These are phyloP conservation scores for Glossophaga mutica DNA, from an alignment of 2,797 vertebrate species.

Conservation along the genomic window DNA sequence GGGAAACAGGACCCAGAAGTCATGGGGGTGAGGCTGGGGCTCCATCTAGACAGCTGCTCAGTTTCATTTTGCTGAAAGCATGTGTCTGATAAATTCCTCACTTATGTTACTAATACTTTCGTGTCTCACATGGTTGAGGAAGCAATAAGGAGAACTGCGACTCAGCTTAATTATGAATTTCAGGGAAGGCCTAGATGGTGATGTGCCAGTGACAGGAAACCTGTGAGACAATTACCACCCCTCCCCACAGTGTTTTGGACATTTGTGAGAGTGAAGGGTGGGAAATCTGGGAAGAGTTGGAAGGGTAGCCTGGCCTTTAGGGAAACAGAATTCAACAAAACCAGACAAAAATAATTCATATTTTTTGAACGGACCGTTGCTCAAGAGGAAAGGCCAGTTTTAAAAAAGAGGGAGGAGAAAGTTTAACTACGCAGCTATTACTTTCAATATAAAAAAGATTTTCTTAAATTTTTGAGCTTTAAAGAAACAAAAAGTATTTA, in stretches of 20 bases:
- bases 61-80: conserved; percentile 40
- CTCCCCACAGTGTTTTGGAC: not conserved
- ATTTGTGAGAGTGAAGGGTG: not conserved
- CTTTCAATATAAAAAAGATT: not conserved
- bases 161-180: conserved; percentile 27
- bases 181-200: conserved; percentile 3
- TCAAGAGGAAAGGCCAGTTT: not conserved
- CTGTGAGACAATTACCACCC: not conserved
- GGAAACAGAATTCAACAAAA: conserved; percentile 45
- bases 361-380: not conserved
- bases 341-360: conserved; percentile 30
- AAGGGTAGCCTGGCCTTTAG: not conserved
- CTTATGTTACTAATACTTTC: conserved; percentile 31
- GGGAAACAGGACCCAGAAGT: not conserved
- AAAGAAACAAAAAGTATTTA: conserved; percentile 26
- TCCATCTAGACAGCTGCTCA: not conserved
- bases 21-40: not conserved
- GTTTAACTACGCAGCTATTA: not conserved
- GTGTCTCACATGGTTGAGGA: not conserved
- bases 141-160: conserved; percentile 6
- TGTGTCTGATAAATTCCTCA: conserved; percentile 27
- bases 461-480: not conserved
- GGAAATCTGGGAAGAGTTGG: not conserved
- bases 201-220: conserved; percentile 2
- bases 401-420: not conserved